phyloP scores from a whole-genome alignment of 2,113 vertebrate species.

The Mastomys natalensis region DNA sequence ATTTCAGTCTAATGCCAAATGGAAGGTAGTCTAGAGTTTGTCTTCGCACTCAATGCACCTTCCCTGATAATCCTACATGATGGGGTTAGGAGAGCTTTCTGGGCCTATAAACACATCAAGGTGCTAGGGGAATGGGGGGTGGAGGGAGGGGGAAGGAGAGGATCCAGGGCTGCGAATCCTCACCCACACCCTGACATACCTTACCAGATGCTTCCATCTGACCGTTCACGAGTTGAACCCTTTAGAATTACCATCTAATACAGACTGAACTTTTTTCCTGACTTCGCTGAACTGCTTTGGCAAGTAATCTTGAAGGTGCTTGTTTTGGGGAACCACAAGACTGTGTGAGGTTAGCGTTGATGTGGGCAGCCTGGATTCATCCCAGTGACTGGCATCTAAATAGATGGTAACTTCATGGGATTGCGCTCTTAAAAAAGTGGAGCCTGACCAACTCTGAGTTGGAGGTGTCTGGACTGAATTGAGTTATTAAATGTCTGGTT shows the following conservation, averaged over 20 bases:
- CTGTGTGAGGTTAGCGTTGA: not conserved
- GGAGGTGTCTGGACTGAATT: not conserved
- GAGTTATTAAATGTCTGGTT: not conserved
- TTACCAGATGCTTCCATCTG: not conserved
- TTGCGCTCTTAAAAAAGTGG: not conserved
- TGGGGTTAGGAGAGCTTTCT: not conserved
- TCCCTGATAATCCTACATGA: not conserved
- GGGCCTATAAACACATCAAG: not conserved
- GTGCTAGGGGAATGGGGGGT: not conserved
- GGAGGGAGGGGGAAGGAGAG: too few relatives aligned
- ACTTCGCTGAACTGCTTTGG: not conserved
- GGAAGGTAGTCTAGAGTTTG: not conserved
- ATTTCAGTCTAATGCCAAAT: not conserved
- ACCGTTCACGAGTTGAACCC: not conserved
- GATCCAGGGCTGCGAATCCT: accelerated
- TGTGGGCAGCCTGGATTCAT: not conserved
- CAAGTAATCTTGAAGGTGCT: not conserved
- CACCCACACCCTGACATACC: accelerated
- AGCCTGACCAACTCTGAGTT: not conserved
- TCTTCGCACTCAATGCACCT: not conserved
- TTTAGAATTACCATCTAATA: not conserved
- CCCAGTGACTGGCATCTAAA: not conserved
- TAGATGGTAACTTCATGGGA: not conserved
- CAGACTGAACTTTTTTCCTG: not conserved
- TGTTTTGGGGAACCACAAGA: not conserved